Conservation (phyloP, 2,888 invertebrate genomes). For the Troilus luridus region DNA sequence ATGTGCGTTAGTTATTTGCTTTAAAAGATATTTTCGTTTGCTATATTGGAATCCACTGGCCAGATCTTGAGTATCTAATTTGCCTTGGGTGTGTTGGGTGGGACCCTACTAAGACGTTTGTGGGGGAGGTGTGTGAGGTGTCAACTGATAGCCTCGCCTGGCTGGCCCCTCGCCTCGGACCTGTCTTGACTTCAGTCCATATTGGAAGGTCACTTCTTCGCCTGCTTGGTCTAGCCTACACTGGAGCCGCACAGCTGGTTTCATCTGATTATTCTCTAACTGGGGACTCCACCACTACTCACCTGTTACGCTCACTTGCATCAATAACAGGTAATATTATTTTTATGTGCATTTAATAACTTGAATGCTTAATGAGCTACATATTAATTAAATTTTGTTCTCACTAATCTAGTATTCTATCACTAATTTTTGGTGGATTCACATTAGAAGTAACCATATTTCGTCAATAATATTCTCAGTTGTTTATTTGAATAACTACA, state of each 20-base stretch:
- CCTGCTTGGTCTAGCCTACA: slow-evolving; percentile 94
- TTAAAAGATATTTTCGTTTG: slow-evolving; percentile 44
- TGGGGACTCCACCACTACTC: slow-evolving; percentile 82
- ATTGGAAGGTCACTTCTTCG: slow-evolving; percentile 91
- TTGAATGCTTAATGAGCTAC: not conserved
- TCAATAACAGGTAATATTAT: slow-evolving; percentile 82
- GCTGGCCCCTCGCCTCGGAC: slow-evolving; percentile 93
- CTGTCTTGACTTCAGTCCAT: slow-evolving; percentile 92
- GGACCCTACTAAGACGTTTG: slow-evolving; percentile 63
- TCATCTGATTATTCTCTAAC: slow-evolving; percentile 54
- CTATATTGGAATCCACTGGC: slow-evolving; percentile 43
- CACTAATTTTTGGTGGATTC: not conserved
- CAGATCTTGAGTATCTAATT: slow-evolving; percentile 45
- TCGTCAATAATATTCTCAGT: not conserved
- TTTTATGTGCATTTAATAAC: not conserved
- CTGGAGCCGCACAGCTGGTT: slow-evolving; percentile 82
- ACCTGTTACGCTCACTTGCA: slow-evolving; percentile 92
- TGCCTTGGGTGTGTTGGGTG: slow-evolving; percentile 54
- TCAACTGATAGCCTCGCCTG: slow-evolving; percentile 88
- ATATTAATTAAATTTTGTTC: not conserved
- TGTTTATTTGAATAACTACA: not conserved
- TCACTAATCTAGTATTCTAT: not conserved
- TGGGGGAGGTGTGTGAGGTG: slow-evolving; percentile 66
- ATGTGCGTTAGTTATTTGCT: not conserved
- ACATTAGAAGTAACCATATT: not conserved